phyloP scores from a whole-genome alignment of 2,113 vertebrate species.

The Podilymbus podiceps region DNA sequence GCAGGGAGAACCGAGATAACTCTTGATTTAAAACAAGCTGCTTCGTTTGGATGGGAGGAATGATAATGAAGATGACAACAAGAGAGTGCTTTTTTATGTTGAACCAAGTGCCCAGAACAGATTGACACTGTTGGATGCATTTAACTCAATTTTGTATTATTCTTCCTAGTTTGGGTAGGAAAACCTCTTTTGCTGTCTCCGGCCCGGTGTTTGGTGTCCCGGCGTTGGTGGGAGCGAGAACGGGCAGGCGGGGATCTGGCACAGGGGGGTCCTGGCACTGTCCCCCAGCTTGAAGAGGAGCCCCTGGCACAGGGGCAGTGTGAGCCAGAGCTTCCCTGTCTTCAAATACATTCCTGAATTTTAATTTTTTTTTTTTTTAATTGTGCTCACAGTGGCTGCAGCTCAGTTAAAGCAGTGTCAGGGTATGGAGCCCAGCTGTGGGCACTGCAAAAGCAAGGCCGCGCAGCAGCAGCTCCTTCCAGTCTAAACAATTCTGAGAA shows the following conservation, averaged over 20 bases:
- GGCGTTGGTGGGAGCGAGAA: rapidly evolving
- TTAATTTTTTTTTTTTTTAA: neutral
- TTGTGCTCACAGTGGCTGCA: neutral
- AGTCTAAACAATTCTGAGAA: neutral
- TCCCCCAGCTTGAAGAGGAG: neutral
- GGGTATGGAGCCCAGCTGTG: neutral
- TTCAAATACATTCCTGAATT: neutral
- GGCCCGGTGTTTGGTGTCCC: neutral
- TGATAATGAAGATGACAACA: neutral
- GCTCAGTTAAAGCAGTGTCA: neutral
- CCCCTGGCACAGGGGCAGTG: rapidly evolving
- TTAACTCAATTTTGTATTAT: neutral
- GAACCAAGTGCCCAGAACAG: neutral
- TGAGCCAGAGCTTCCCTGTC: neutral
- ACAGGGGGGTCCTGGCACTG: neutral
- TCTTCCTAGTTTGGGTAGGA: neutral
- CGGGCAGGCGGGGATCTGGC: neutral
- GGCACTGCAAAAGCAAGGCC: neutral
- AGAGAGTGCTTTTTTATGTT: neutral
- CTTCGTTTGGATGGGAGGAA: neutral
- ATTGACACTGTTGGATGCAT: neutral
- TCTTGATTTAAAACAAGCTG: slow-evolving; percentile 22
- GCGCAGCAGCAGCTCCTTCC: neutral
- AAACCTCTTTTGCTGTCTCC: neutral
- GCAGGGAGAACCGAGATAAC: neutral